Base-by-base conservation (phyloP, 2,888 invertebrate species). In the Thymelicus lineola region DNA sequence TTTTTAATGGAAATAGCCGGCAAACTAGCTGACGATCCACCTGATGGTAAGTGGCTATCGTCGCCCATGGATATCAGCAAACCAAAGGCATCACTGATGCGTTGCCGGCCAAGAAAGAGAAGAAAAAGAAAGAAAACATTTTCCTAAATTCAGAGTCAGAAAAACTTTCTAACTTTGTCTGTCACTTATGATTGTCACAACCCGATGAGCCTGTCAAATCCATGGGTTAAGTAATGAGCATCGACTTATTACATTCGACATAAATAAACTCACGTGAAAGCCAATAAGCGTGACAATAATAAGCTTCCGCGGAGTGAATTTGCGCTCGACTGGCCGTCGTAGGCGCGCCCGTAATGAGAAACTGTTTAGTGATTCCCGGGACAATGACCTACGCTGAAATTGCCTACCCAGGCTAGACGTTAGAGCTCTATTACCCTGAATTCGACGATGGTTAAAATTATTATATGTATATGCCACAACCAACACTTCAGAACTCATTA, bases 291-390 rank as follows among this genome's bases (percentile, higher is more conserved):
- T 62, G 68, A 68, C 55, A 53, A 67, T 61, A 68, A 68, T 62
- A 46, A 57, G 53, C 62, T 20, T 15, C 50, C 15, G 67, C 62
- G 57, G 45, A 68, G 46, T 46, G 62, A 68, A 62, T 68, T 68
- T 48, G 62, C 68, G 68, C 57, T 62, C 62, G 57, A 57, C 68
- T 68, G 62, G 62, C n/a, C 62, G 17, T 36, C 55, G 57, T 57
- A 68, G 62, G 62, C 57, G 67, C 61, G 67, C 55, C 67, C 45
- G 35, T 62, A 62, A 62, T 68, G 62, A 57, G 68, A 67, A 60
- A 60, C 67, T 68, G 68, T 62, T 62, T 62, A 48, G 55, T 36
- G 59, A 66, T 57, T 58, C 59, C 15, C 20, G 59, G 36, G 53
- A 42, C 50, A 59, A 59, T 20, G 66, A 60, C 60, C 66, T 66